Base-by-base conservation (phyloP, 1,140 invertebrate genomes). In the Melanaphis sacchari region DNA sequence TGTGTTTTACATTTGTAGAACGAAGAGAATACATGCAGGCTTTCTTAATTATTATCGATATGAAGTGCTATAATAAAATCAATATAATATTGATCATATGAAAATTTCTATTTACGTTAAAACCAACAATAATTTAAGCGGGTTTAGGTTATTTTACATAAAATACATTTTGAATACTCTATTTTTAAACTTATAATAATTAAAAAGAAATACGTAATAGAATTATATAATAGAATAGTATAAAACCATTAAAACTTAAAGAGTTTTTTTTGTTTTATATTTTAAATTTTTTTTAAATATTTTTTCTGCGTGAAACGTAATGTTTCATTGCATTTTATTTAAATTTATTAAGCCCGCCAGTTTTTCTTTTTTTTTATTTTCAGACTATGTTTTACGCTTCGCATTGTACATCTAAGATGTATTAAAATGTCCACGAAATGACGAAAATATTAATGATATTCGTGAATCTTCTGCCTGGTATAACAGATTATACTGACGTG, bases 141-240 rank as follows among this genome's bases (percentile, higher is more conserved):
- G 2, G 11, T n/a, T 66, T 66, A n/a, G 9, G 9, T 15, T n/a
- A 66, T 31, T 31, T 66, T 66, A 66, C 59, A 31, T 66, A 11
- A n/a, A 66, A 66, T 66, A 66, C 9, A 66, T 66, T 66, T 66
- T 31, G 1, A 59, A 59, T 59, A 59, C 9, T 0, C 31, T 66
- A 66, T 66, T 66, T 11, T 31, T 15, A n/a, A n/a, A 66, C 59
- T 66, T 31, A 26, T 66, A 66, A 66, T n/a, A 66, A 31, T 66
- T 66, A 26, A 66, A 59, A 59, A 54, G 22, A 66, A 66, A 66
- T 66, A 31, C n/a, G 59, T 66, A n/a, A n/a, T 66, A 31, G 31
- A 66, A 66, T 66, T 66, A 66, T 66, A 66, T 66, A 66, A 66
- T 66, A n/a, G 59, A 66, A 66, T 66, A 66, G 59, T 76, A 76